phyloP scores from a whole-genome alignment of 2,113 vertebrate genomes.

The Toxotes chatareus region DNA sequence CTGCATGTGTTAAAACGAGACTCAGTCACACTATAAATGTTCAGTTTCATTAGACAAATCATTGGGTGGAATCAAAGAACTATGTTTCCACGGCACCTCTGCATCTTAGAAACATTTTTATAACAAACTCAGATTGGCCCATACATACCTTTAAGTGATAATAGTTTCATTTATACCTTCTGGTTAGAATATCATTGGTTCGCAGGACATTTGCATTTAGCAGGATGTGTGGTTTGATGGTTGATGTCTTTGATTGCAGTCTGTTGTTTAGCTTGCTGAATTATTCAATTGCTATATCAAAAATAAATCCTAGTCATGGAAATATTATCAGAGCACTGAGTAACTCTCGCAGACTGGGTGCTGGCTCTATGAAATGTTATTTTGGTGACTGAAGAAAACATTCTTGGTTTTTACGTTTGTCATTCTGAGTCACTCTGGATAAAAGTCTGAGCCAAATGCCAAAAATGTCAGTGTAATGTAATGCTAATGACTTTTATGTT shows the following conservation, averaged over 20 bases:
- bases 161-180: not conserved
- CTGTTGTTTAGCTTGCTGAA: conserved; percentile 35
- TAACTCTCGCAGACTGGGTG: not conserved
- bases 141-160: conserved; percentile 3
- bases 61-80: too few species aligned
- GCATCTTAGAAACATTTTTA: not conserved
- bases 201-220: conserved; percentile 36
- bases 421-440: conserved; percentile 27
- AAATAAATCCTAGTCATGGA: conserved; percentile 19
- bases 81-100: not conserved
- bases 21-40: not conserved
- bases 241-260: conserved; percentile 24
- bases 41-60: not conserved
- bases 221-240: conserved; percentile 33
- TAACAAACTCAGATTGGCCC: not conserved
- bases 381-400: conserved; percentile 20
- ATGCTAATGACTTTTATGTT: conserved; percentile 61
- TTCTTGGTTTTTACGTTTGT: conserved; percentile 4
- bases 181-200: conserved; percentile 20
- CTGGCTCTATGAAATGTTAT: conserved; percentile 15
- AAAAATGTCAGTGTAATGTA: conserved; percentile 39
- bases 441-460: conserved; percentile 37
- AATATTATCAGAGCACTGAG: conserved; percentile 26
- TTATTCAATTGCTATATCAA: conserved; percentile 38
- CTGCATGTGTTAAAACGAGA: not conserved